Evolutionary conservation across 1,140 invertebrate genomes (phyloP).

Genomic region (Palaemon carinicauda): DNA sequence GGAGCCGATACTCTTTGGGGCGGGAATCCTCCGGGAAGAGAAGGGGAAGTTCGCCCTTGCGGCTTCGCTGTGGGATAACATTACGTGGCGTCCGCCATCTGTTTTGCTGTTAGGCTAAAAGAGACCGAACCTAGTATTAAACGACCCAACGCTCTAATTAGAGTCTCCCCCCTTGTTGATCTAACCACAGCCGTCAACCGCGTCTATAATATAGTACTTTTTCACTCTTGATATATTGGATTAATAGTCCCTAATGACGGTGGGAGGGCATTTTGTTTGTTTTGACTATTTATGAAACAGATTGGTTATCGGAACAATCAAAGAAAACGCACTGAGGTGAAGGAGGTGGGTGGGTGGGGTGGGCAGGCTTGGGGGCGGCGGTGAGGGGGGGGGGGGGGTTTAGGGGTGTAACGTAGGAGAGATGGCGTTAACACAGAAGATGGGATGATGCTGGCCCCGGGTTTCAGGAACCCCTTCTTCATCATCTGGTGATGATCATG

Average conservation of each 20-base stretch:
- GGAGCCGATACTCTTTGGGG: not conserved
- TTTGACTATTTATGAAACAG: no score
- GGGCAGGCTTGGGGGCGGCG: no score
- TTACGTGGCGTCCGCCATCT: slow-evolving; percentile 19
- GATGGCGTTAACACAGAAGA: slow-evolving; percentile 14
- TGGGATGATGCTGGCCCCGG: not conserved
- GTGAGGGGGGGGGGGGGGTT: no score
- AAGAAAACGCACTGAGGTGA: no score
- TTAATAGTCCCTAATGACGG: not conserved
- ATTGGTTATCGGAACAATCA: no score
- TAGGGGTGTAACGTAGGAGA: no score
- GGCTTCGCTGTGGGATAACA: not conserved
- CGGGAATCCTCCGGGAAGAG: not conserved
- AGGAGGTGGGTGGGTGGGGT: no score
- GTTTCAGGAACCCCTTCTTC: no score
- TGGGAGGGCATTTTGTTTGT: not conserved
- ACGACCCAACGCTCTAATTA: slow-evolving; percentile 43
- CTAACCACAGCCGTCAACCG: slow-evolving; percentile 28
- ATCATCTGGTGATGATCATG: not conserved
- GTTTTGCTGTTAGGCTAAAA: slow-evolving; percentile 48
- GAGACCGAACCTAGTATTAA: slow-evolving; percentile 40
- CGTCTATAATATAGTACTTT: slow-evolving; percentile 17
- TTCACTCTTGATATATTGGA: not conserved
- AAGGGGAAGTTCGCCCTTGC: slow-evolving; percentile 11
- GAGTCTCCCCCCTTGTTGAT: slow-evolving; percentile 19